A percentile compares a stretch with the other conserved stretches of the same genome.
Conservation (phyloP, 2,797 vertebrate genomes). For the Micropoecilia bifurca region DNA sequence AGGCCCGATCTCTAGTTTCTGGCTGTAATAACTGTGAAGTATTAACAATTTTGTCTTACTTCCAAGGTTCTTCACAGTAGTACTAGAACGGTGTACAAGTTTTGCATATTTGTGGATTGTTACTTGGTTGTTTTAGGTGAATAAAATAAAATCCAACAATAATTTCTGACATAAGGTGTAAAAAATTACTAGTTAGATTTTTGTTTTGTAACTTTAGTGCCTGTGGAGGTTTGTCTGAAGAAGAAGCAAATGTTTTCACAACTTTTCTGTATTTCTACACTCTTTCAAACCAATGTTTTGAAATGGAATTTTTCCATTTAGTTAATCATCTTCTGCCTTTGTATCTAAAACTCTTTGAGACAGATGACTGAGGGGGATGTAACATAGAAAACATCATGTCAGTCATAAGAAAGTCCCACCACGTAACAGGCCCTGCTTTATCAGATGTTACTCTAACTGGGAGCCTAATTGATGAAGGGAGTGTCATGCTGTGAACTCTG, state of each 20-base stretch:
- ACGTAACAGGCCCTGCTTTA: neutral
- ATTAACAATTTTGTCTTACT: neutral
- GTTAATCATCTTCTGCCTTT: neutral
- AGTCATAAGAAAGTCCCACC: conserved; percentile 1
- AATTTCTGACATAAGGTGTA: neutral
- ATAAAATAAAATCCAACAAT: neutral
- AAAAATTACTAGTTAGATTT: neutral
- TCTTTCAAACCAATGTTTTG: neutral
- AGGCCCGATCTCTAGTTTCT: no score
- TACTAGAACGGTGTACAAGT: neutral
- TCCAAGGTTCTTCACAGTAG: neutral
- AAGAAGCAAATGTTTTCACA: neutral
- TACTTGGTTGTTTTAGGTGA: neutral
- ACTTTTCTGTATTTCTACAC: neutral
- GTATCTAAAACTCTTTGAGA: neutral
- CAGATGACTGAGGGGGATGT: no score
- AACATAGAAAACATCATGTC: neutral
- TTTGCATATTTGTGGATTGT: neutral
- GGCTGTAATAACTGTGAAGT: no score
- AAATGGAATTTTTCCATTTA: neutral
- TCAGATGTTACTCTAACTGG: neutral
- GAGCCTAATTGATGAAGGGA: conserved; percentile 1
- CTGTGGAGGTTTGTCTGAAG: neutral
- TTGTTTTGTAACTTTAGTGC: neutral
- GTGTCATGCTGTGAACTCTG: conserved; percentile 3